Conservation (phyloP, 2,888 invertebrate species). For the Magallana nippona region DNA sequence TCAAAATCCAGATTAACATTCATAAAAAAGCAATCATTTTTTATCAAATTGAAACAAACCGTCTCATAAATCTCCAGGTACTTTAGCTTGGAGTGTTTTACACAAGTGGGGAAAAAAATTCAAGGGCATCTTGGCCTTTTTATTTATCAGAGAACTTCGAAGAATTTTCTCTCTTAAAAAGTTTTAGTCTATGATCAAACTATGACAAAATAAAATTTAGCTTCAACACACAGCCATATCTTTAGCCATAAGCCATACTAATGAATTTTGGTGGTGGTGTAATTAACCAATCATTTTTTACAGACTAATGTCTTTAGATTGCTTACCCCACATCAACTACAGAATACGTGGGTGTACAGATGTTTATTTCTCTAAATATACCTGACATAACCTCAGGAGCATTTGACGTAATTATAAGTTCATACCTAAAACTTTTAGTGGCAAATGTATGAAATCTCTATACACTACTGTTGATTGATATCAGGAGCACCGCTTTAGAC, state of each 20-base stretch:
- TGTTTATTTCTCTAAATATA: not conserved
- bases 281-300: slow-evolving; percentile 1
- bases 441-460: too few relatives aligned
- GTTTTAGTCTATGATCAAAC: too few relatives aligned
- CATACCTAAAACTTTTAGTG: not conserved
- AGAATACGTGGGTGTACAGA: not conserved
- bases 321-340: not conserved
- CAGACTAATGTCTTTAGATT: not conserved
- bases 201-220: too few relatives aligned
- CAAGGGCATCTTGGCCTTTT: not conserved
- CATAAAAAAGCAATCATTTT: slow-evolving; percentile 23
- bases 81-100: slow-evolving; percentile 5
- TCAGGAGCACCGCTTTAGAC: not conserved
- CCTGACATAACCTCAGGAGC: not conserved
- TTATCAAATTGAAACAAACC: slow-evolving; percentile 16
- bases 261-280: not conserved
- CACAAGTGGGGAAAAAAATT: not conserved
- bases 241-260: not conserved
- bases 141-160: not conserved
- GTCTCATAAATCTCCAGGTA: slow-evolving; percentile 24
- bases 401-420: not conserved
- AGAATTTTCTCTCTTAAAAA: too few relatives aligned
- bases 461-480: not conserved
- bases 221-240: too few relatives aligned
- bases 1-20: slow-evolving; percentile 2